A percentile compares a stretch with the other conserved stretches of the same genome.
phyloP scores from a whole-genome alignment of 2,888 invertebrate genomes.

The Eupsilia transversa region DNA sequence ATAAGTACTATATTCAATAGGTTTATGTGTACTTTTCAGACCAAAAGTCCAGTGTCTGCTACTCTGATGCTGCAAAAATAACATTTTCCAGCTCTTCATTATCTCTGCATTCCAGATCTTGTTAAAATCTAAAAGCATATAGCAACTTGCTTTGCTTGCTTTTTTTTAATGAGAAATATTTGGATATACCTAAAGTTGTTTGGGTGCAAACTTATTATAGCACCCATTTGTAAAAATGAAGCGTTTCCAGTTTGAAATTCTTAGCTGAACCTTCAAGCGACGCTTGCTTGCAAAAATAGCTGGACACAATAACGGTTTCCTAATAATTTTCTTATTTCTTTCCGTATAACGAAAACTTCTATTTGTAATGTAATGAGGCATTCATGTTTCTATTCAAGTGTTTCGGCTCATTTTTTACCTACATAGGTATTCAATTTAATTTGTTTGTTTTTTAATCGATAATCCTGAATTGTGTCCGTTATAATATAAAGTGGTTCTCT shows the following conservation, averaged over 20 bases:
- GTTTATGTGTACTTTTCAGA: slow-evolving; percentile 1
- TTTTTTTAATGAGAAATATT: neutral
- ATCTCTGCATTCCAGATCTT: neutral
- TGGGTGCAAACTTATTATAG: neutral
- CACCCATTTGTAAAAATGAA: neutral
- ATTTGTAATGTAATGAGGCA: slow-evolving; percentile 10
- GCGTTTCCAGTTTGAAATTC: neutral
- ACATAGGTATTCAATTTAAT: slow-evolving; percentile 5
- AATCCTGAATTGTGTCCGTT: slow-evolving; percentile 26
- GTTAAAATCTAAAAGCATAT: neutral
- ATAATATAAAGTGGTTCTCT: slow-evolving; percentile 10
- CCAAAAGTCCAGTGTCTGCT: neutral
- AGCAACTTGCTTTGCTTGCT: neutral
- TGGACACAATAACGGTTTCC: neutral
- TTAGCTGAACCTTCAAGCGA: neutral
- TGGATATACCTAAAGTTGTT: neutral
- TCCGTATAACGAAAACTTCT: neutral
- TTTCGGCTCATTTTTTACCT: slow-evolving; percentile 23
- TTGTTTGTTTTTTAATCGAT: slow-evolving; percentile 10
- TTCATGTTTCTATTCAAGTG: slow-evolving; percentile 13
- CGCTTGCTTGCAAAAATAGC: neutral
- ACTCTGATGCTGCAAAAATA: neutral
- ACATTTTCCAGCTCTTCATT: neutral
- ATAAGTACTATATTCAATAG: slow-evolving; percentile 9
- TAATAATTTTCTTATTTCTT: slow-evolving; percentile 2